phyloP scores from a whole-genome alignment of 2,113 vertebrate species.

The Picathartes gymnocephalus region DNA sequence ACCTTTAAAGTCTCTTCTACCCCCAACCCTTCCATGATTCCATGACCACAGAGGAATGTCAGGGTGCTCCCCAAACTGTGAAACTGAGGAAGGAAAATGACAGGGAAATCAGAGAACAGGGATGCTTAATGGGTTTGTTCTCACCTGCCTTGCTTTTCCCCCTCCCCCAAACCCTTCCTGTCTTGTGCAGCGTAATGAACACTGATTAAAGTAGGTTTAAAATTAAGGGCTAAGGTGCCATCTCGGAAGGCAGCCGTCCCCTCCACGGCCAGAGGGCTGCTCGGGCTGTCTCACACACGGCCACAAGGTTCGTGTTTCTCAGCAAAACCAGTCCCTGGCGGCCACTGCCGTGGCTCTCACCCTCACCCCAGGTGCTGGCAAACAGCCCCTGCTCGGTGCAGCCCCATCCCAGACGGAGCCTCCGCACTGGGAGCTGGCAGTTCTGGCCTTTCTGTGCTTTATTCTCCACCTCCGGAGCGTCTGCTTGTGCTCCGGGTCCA shows the following conservation, averaged over 20 bases:
- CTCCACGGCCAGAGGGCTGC: conserved; percentile 7
- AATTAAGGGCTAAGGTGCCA: conserved; percentile 33
- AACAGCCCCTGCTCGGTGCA: background rate
- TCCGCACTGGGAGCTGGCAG: background rate
- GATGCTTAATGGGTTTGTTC: background rate
- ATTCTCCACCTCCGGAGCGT: conserved; percentile 30
- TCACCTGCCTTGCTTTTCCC: background rate
- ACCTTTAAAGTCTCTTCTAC: background rate
- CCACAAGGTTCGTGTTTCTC: background rate
- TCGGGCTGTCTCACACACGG: background rate
- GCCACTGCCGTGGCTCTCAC: background rate
- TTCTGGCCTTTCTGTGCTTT: conserved; percentile 69
- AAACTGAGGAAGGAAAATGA: background rate
- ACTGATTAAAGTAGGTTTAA: background rate
- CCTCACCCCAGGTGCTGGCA: background rate
- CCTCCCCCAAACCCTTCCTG: background rate
- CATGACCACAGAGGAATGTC: background rate
- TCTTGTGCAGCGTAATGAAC: conserved; percentile 15
- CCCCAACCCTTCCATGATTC: background rate
- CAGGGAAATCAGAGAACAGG: background rate
- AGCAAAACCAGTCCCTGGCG: background rate
- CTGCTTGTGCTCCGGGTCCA: conserved; percentile 24
- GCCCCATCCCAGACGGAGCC: background rate
- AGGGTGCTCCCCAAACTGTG: background rate
- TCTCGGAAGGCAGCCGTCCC: conserved; percentile 24